These are phyloP conservation scores for Megaceryle maxima DNA, from an alignment of 2,113 vertebrate genomes.

Conservation along the genomic window DNA sequence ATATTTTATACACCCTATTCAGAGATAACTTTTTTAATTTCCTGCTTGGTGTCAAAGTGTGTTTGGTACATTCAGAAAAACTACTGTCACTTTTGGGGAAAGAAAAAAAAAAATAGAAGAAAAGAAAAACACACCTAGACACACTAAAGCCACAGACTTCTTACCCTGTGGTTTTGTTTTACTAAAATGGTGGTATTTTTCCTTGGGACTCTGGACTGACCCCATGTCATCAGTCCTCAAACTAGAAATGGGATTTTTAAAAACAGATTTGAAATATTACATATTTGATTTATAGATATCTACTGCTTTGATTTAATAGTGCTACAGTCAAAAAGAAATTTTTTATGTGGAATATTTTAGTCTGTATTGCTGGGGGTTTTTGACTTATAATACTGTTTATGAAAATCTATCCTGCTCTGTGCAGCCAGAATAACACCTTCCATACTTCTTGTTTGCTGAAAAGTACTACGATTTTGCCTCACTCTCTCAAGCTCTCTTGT, in stretches of 20 bases:
- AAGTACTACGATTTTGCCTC: neutral
- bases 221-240: neutral
- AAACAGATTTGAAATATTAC: neutral
- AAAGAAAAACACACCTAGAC: neutral
- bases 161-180: neutral
- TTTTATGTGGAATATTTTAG: neutral
- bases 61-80: neutral
- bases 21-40: slow-evolving; percentile 57
- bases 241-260: neutral
- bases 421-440: neutral
- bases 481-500: neutral
- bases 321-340: neutral
- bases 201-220: neutral
- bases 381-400: neutral
- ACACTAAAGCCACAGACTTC: neutral
- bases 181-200: neutral
- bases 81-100: neutral
- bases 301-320: neutral
- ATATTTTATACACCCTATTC: slow-evolving; percentile 3
- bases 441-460: neutral
- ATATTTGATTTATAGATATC: neutral
- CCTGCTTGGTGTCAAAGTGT: slow-evolving; percentile 29
- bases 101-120: too few species aligned
- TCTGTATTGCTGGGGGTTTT: neutral
- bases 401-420: neutral